These are phyloP conservation scores for Habroteleia sp. DNA, from an alignment of 2,888 invertebrate genomes.

Conservation along the genomic window DNA sequence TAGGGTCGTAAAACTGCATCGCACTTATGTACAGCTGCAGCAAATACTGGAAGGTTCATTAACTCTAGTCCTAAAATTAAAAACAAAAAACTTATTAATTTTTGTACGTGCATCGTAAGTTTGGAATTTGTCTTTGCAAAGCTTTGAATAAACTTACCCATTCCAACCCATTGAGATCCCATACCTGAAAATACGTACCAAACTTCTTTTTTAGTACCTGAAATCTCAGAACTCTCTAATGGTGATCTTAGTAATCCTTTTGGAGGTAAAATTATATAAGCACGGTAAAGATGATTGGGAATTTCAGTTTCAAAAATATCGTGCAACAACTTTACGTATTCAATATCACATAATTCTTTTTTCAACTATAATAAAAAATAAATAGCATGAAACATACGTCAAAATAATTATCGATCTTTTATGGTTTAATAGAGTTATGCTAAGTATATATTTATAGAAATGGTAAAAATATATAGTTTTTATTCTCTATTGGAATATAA, in stretches of 20 bases:
- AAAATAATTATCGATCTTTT: too few relatives aligned
- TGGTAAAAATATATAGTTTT: too few relatives aligned
- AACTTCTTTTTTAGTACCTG: constrained; percentile 86
- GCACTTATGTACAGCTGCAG: constrained; percentile 83
- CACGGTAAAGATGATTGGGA: constrained; percentile 87
- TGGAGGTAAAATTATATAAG: constrained; percentile 85
- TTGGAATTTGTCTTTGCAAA: too few relatives aligned
- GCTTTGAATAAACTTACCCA: constrained; percentile 84
- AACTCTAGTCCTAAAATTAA: constrained; percentile 76
- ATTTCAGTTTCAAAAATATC: constrained; percentile 83
- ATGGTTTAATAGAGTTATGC: too few relatives aligned
- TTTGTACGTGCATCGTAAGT: too few relatives aligned
- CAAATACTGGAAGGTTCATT: constrained; percentile 85
- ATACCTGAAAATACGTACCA: constrained; percentile 96
- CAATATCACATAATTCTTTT: constrained; percentile 84
- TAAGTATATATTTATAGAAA: too few relatives aligned
- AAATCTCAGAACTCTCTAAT: constrained; percentile 83
- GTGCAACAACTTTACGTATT: constrained; percentile 84
- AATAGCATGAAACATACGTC: too few relatives aligned
- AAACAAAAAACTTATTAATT: too few relatives aligned
- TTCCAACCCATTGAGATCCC: constrained; percentile 93
- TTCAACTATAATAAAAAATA: constrained; percentile 81
- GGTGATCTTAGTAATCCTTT: constrained; percentile 68
- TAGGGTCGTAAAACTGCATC: constrained; percentile 84
- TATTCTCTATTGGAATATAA: too few relatives aligned